Conservation (phyloP, 2,113 vertebrate genomes). For the Lutjanus erythropterus region DNA sequence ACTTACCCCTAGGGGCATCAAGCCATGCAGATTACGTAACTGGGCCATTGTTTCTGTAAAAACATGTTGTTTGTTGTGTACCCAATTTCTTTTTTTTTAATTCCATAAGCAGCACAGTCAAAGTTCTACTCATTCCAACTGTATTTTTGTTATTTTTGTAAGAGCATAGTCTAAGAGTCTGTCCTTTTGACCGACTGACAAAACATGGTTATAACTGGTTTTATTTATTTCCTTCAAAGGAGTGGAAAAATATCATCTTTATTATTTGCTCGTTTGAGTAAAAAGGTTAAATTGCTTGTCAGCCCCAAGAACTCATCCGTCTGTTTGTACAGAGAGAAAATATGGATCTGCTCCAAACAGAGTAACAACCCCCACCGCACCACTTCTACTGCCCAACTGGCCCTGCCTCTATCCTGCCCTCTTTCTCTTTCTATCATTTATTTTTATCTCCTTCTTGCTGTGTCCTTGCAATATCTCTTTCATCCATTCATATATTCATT, state of each 20-base stretch:
- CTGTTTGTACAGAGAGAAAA: conserved; percentile 31
- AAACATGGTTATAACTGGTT: neutral
- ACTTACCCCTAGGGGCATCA: neutral
- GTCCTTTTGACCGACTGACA: neutral
- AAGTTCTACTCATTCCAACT: neutral
- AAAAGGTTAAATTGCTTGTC: conserved; percentile 16
- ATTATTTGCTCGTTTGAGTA: neutral
- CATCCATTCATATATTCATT: conserved; percentile 1
- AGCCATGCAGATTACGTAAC: neutral
- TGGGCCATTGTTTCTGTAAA: neutral
- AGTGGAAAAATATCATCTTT: neutral
- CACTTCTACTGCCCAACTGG: conserved; percentile 46
- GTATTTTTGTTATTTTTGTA: neutral
- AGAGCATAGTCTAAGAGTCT: neutral
- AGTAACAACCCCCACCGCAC: conserved; percentile 19
- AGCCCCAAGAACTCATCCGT: conserved; percentile 3
- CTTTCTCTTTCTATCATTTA: neutral
- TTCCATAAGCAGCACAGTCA: neutral
- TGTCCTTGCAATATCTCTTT: neutral
- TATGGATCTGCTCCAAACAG: conserved; percentile 49
- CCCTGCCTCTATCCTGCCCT: conserved; percentile 7
- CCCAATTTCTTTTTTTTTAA: neutral
- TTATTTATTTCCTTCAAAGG: neutral
- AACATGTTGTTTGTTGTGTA: neutral
- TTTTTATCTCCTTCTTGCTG: neutral